Evolutionary conservation across 2,113 vertebrate species (phyloP).

Genomic region (Tychaedon coryphoeus): DNA sequence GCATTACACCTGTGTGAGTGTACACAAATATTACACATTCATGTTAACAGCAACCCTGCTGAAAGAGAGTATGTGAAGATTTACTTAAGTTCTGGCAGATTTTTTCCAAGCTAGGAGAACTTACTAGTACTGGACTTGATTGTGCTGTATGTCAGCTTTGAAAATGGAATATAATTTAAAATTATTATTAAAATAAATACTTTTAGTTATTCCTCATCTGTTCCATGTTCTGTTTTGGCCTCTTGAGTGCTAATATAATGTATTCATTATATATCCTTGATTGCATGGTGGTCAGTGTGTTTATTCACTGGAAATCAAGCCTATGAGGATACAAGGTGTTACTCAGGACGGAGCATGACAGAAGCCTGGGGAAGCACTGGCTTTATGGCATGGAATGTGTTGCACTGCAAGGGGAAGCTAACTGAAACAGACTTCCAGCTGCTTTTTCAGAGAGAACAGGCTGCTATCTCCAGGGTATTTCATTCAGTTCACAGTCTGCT

Average conservation of each 20-base stretch:
- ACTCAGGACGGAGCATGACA: neutral
- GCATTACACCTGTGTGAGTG: neutral
- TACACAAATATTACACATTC: accelerated
- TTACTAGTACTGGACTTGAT: neutral
- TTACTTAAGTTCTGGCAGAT: neutral
- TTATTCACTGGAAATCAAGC: neutral
- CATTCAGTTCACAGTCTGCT: neutral
- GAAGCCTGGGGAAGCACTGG: neutral
- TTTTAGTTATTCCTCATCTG: neutral
- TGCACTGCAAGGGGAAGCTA: neutral
- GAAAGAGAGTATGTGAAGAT: neutral
- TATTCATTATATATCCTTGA: neutral
- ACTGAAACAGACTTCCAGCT: neutral
- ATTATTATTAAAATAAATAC: neutral
- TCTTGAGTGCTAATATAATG: neutral
- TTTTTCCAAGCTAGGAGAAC: neutral
- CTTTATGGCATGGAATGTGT: neutral
- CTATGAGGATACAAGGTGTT: neutral
- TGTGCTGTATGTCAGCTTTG: neutral
- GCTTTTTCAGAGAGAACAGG: neutral
- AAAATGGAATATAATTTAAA: neutral
- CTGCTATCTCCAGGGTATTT: neutral
- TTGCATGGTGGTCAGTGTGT: neutral
- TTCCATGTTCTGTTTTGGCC: neutral
- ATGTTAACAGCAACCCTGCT: neutral